Conservation (phyloP, 1,140 invertebrate species). For the Campoletis sonorensis region DNA sequence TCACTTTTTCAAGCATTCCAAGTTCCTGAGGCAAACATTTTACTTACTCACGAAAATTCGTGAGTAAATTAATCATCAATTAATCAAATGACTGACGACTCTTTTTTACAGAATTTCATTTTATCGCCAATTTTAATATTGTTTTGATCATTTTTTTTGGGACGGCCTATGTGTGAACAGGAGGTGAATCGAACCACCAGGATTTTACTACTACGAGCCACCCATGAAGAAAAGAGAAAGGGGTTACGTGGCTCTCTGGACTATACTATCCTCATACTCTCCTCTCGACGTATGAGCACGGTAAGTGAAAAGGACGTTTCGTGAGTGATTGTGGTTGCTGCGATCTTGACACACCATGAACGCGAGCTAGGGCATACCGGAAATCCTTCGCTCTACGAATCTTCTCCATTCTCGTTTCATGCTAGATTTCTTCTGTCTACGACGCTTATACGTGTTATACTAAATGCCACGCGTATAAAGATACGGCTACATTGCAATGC, state of each 20-base stretch:
- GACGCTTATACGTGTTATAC: not conserved
- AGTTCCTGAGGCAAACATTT: too few relatives aligned
- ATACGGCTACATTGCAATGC: not conserved
- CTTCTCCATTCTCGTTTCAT: not conserved
- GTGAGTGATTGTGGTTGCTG: slow-evolving; percentile 75
- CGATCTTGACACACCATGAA: slow-evolving; percentile 72
- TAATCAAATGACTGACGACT: too few relatives aligned
- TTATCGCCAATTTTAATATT: too few relatives aligned
- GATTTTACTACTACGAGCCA: too few relatives aligned
- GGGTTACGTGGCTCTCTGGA: slow-evolving; percentile 58
- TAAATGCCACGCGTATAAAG: not conserved
- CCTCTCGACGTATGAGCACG: slow-evolving; percentile 71
- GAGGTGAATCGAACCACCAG: too few relatives aligned
- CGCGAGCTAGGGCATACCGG: slow-evolving; percentile 59
- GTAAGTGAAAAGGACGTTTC: slow-evolving; percentile 74
- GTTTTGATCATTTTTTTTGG: too few relatives aligned
- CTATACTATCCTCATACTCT: slow-evolving; percentile 15
- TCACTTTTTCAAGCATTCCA: too few relatives aligned
- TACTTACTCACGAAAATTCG: too few relatives aligned
- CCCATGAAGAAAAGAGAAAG: slow-evolving; percentile 59
- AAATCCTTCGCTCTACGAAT: slow-evolving; percentile 20
- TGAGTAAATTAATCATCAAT: too few relatives aligned
- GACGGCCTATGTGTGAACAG: too few relatives aligned
- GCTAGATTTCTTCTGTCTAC: slow-evolving; percentile 12
- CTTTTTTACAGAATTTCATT: too few relatives aligned